Base-by-base conservation (phyloP, 2,797 vertebrate genomes). In the Pseudochromis fuscus region DNA sequence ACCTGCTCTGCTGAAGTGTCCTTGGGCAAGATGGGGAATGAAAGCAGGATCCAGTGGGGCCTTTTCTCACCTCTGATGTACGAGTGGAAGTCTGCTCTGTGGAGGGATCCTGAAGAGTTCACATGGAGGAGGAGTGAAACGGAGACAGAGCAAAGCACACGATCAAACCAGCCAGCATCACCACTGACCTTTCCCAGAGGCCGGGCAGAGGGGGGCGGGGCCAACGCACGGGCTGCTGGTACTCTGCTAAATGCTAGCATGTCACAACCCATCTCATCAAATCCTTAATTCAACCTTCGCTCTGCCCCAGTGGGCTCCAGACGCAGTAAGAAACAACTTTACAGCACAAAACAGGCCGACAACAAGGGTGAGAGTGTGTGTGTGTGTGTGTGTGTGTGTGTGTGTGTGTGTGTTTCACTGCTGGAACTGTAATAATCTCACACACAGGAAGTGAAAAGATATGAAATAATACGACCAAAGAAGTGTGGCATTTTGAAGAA, bases 251-350 rank as follows among this genome's bases (percentile, higher is more conserved):
- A 91, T 88, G 87, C 77, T 83, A 76, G 74, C 71, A 75, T 87
- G 88, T 90, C 90, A 88, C 67, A 88, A 71, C 67, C 74, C 18
- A 88, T 90, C 77, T 85, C 72, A 82, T 89, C 88, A 89, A 82
- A 88, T 58, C 45, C 60, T 75, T 79, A 82, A 87, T 84, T 77
- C 84, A 85, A 87, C 83, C 83, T 86, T 87, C 81, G 71, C 56
- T 67, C 37, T 70, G 68, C 68, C 69, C 75, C 75, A 69, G 9
- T 67, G 66, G 63, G 63, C 77, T 67, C 44, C 9, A 59, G 59
- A 50, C 84, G 80, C 75, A 84, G 79, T 78, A 83, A 86, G 77
- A 77, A 84, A 84, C 84, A 84, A 80, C 77, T 74, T 75, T 74
- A 64, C 42, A 42, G 50, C 2, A 5, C 65, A 72, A 72, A 82